phyloP scores from a whole-genome alignment of 2,113 vertebrate genomes.

The Tragelaphus buxtoni region DNA sequence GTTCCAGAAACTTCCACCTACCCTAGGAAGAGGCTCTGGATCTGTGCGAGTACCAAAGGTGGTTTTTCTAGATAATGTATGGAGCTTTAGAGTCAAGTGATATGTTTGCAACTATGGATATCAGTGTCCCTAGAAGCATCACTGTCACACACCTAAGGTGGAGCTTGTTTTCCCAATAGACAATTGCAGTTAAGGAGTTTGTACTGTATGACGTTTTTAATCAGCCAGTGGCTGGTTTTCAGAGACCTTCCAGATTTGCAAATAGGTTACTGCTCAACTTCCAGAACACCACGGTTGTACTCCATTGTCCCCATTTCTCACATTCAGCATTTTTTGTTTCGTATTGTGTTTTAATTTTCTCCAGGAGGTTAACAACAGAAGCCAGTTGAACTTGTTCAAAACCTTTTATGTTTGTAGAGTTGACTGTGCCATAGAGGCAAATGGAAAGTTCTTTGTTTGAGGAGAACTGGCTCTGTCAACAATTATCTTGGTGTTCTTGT shows the following conservation, averaged over 20 bases:
- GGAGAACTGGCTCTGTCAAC: neutral
- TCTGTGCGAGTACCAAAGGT: neutral
- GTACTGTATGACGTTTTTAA: neutral
- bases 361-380: neutral
- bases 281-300: neutral
- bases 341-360: constrained; percentile 26
- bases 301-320: neutral
- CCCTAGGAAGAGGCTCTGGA: neutral
- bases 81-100: neutral
- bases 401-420: neutral
- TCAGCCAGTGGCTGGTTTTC: neutral
- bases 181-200: neutral
- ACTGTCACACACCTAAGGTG: neutral
- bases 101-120: neutral
- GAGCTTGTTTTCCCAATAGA: neutral
- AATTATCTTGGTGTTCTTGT: neutral
- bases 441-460: constrained; percentile 19
- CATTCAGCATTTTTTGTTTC: constrained; percentile 31
- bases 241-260: neutral
- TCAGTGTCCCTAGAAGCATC: neutral
- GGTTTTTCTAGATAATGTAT: neutral
- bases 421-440: neutral
- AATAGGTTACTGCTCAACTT: neutral
- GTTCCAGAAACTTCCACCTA: neutral
- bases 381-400: constrained; percentile 35